Conservation (phyloP, 2,888 invertebrate species). For the Podabrus alpinus region DNA sequence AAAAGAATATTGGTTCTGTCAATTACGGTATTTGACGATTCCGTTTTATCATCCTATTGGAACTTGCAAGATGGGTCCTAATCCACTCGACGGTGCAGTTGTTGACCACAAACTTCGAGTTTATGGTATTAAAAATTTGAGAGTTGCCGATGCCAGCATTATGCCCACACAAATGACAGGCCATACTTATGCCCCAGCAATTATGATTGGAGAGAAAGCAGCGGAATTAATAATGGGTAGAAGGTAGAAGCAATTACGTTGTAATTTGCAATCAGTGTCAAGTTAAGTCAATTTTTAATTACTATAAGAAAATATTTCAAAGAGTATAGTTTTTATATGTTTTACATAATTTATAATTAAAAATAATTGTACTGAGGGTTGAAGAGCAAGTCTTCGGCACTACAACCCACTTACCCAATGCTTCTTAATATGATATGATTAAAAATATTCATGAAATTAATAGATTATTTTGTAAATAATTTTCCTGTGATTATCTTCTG, state of each 20-base stretch:
- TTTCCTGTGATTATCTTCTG: too few relatives aligned
- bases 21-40: conserved; percentile 52
- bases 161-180: conserved; percentile 59
- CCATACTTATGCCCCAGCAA: conserved; percentile 58
- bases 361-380: too few relatives aligned
- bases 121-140: conserved; percentile 55
- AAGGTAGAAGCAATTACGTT: not conserved
- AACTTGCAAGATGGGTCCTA: conserved; percentile 61
- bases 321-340: too few relatives aligned
- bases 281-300: too few relatives aligned
- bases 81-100: conserved; percentile 55
- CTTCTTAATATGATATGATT: too few relatives aligned
- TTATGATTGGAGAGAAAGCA: conserved; percentile 60
- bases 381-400: too few relatives aligned
- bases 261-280: not conserved
- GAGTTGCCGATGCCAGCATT: conserved; percentile 60
- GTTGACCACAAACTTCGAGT: conserved; percentile 60
- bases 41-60: conserved; percentile 59
- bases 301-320: too few relatives aligned
- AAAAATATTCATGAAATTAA: too few relatives aligned
- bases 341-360: too few relatives aligned
- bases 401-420: too few relatives aligned
- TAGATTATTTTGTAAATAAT: too few relatives aligned
- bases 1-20: conserved; percentile 58
- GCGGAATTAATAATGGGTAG: not conserved